These are phyloP conservation scores for Drosophila fuyamai DNA, from an alignment of 1,140 invertebrate genomes.

Conservation along the genomic window DNA sequence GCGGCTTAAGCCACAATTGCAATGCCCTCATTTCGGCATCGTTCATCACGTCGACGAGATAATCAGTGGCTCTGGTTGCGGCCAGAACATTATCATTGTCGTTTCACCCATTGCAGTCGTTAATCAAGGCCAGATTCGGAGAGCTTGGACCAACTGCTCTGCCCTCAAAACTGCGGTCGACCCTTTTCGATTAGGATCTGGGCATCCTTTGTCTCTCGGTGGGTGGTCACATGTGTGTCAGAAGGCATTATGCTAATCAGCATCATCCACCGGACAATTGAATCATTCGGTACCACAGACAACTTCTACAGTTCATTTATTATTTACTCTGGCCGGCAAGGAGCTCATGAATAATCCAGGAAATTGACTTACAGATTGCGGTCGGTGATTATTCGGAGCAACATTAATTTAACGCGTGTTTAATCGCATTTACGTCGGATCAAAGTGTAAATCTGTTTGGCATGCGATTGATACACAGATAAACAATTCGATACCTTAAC, in stretches of 20 bases:
- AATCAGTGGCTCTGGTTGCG: constrained; percentile 37
- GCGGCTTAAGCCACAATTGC: constrained; percentile 42
- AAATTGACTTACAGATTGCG: constrained; percentile 47
- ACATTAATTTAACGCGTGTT: constrained; percentile 46
- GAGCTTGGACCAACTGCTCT: constrained; percentile 44
- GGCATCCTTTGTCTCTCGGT: constrained; percentile 14
- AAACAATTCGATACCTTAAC: too few species aligned
- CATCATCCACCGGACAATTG: constrained; percentile 56
- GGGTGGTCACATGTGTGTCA: constrained; percentile 45
- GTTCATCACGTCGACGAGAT: constrained; percentile 18
- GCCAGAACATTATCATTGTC: constrained; percentile 51
- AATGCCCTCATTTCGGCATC: constrained; percentile 20
- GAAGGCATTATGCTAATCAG: constrained; percentile 72
- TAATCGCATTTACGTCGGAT: constrained; percentile 34
- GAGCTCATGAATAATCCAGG: constrained; percentile 62
- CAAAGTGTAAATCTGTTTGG: constrained; percentile 29
- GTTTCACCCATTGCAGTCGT: constrained; percentile 56
- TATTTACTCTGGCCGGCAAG: neutral
- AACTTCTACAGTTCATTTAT: constrained; percentile 54
- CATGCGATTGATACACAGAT: constrained; percentile 2
- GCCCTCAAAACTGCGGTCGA: constrained; percentile 56
- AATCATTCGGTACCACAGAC: constrained; percentile 38
- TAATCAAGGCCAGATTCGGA: constrained; percentile 57
- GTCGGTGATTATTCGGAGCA: constrained; percentile 54
- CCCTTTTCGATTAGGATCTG: constrained; percentile 67